These are phyloP conservation scores for Nematopogon swammerdamellus DNA, from an alignment of 2,888 invertebrate species.

Conservation along the genomic window DNA sequence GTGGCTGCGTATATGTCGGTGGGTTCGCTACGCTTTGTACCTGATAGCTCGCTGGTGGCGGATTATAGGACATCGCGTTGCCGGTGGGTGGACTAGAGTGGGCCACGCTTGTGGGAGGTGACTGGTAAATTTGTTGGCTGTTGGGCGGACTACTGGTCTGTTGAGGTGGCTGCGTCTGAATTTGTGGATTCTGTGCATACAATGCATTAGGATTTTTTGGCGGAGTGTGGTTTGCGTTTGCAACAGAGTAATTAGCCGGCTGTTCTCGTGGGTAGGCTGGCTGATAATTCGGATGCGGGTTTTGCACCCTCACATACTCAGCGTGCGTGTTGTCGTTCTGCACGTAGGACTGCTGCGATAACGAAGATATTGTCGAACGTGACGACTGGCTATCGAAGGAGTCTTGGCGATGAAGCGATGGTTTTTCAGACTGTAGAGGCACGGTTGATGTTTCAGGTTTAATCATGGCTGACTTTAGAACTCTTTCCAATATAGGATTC, in stretches of 20 bases:
- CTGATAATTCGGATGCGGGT: constrained; percentile 35
- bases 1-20: constrained; percentile 42
- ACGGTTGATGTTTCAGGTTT: constrained; percentile 62
- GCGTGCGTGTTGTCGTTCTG: constrained; percentile 30
- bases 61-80: constrained; percentile 38
- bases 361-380: constrained; percentile 45
- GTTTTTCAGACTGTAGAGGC: constrained; percentile 45
- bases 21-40: constrained; percentile 34
- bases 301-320: constrained; percentile 39
- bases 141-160: constrained; percentile 12
- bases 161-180: constrained; percentile 14
- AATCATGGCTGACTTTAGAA: constrained; percentile 76
- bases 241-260: not conserved
- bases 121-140: constrained; percentile 35
- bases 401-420: constrained; percentile 44
- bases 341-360: constrained; percentile 39
- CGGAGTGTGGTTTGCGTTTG: not conserved
- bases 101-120: constrained; percentile 26
- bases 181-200: constrained; percentile 18
- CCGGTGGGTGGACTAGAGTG: constrained; percentile 20
- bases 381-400: constrained; percentile 53
- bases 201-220: constrained; percentile 7
- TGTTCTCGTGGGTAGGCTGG: constrained; percentile 29
- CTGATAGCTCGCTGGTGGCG: constrained; percentile 33
- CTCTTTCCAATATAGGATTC: constrained; percentile 85